A percentile compares a stretch with the other conserved stretches of the same genome.
Evolutionary conservation across 2,888 invertebrate species (phyloP).

Genomic region (Gymnosoma rotundatum): DNA sequence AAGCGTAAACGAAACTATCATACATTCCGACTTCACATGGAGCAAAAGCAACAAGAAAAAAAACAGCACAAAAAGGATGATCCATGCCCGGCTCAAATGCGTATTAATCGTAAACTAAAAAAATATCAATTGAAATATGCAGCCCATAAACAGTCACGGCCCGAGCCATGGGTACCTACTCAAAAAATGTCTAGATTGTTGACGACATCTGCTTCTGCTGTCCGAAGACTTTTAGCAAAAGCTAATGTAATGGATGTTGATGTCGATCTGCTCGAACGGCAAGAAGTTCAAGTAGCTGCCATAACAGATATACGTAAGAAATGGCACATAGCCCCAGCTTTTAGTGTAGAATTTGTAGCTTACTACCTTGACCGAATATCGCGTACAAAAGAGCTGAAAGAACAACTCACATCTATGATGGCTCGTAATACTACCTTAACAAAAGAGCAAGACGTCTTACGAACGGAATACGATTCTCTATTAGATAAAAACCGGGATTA

Average conservation of each 20-base stretch:
- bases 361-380: conserved; percentile 95
- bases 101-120: conserved; percentile 91
- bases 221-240: conserved; percentile 90
- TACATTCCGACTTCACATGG: conserved; percentile 90
- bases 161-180: conserved; percentile 95
- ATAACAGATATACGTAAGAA: conserved; percentile 94
- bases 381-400: conserved; percentile 90
- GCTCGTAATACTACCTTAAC: conserved; percentile 89
- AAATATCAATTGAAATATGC: conserved; percentile 93
- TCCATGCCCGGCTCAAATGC: conserved; percentile 86
- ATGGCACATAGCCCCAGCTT: conserved; percentile 96
- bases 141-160: conserved; percentile 87
- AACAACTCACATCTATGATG: conserved; percentile 88
- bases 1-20: conserved; percentile 92
- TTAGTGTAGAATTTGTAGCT: conserved; percentile 96
- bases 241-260: conserved; percentile 96
- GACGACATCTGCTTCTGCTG: conserved; percentile 94
- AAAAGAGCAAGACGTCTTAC: conserved; percentile 89
- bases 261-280: conserved; percentile 90
- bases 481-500: conserved; percentile 87
- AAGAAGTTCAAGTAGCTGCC: conserved; percentile 91
- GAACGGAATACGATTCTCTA: conserved; percentile 90
- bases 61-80: conserved; percentile 75
- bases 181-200: conserved; percentile 96
- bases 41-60: conserved; percentile 85